Conservation (phyloP, 1,140 invertebrate species). For the Zaprionus ornatus region DNA sequence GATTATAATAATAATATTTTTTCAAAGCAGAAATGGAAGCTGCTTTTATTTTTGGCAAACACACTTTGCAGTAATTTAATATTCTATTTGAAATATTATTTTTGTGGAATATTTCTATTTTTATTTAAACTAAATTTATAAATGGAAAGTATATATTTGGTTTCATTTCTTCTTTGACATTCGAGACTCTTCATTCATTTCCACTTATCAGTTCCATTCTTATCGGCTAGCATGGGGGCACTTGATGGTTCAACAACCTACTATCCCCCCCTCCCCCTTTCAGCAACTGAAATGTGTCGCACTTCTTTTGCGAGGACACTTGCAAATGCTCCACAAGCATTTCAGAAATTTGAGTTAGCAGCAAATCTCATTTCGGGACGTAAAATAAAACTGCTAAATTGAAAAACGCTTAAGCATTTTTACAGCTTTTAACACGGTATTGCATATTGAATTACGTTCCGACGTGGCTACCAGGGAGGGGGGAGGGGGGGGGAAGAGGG, state of each 20-base stretch:
- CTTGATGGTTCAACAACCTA: too few species aligned
- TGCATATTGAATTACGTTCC: conserved; percentile 77
- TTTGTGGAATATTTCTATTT: background rate
- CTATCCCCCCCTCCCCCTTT: background rate
- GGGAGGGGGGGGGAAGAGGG: background rate
- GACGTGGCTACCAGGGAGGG: background rate
- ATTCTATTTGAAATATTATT: background rate
- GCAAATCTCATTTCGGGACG: conserved; percentile 68
- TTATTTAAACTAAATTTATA: too few species aligned
- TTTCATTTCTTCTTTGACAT: background rate
- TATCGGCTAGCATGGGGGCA: too few species aligned
- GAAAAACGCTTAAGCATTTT: conserved; percentile 81
- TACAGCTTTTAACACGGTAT: conserved; percentile 78
- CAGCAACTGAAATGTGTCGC: background rate
- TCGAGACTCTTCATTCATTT: background rate
- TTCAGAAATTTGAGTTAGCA: conserved; percentile 69
- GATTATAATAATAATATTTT: background rate
- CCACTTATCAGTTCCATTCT: too few species aligned
- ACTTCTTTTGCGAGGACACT: conserved; percentile 23
- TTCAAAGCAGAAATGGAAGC: background rate
- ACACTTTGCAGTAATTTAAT: background rate
- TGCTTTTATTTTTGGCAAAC: background rate
- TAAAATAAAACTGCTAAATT: conserved; percentile 78
- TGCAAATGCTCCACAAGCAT: conserved; percentile 63
- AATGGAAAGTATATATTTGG: too few species aligned